These are phyloP conservation scores for Melanitta fusca DNA, from an alignment of 2,797 vertebrate genomes.

Conservation along the genomic window DNA sequence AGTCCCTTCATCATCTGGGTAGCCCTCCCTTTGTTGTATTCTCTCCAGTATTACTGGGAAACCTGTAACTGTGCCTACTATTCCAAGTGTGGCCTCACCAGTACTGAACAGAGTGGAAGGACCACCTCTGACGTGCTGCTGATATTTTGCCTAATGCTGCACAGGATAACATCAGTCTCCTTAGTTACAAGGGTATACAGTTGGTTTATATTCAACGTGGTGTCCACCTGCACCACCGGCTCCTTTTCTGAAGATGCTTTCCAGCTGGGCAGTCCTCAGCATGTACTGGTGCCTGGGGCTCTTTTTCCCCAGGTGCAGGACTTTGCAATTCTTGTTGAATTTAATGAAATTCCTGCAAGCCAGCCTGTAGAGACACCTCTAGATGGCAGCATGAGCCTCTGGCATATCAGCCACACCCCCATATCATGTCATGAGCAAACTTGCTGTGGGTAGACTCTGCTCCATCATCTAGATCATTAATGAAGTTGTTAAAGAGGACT, in stretches of 20 bases:
- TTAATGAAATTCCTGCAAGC: background rate
- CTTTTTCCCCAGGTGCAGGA: background rate
- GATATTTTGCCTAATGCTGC: background rate
- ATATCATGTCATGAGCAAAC: background rate
- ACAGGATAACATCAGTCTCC: background rate
- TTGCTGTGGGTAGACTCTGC: background rate
- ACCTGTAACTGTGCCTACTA: background rate
- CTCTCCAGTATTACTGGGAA: background rate
- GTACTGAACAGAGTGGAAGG: background rate
- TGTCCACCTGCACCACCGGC: background rate
- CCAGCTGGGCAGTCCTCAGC: background rate
- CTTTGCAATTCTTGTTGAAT: background rate
- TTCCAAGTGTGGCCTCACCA: background rate
- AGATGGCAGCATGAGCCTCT: background rate
- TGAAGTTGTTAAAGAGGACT: background rate
- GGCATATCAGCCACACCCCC: background rate
- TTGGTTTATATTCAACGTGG: background rate
- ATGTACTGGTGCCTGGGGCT: background rate
- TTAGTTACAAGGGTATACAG: background rate
- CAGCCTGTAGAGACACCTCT: background rate
- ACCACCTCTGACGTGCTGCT: background rate
- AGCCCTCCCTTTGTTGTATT: background rate
- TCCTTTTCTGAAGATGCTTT: background rate
- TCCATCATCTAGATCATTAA: background rate
- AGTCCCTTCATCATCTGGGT: no score